Evolutionary conservation across 64 coral and sea anemone genomes (phyloP).

Genomic region (Hydrozoanthus tunicans): DNA sequence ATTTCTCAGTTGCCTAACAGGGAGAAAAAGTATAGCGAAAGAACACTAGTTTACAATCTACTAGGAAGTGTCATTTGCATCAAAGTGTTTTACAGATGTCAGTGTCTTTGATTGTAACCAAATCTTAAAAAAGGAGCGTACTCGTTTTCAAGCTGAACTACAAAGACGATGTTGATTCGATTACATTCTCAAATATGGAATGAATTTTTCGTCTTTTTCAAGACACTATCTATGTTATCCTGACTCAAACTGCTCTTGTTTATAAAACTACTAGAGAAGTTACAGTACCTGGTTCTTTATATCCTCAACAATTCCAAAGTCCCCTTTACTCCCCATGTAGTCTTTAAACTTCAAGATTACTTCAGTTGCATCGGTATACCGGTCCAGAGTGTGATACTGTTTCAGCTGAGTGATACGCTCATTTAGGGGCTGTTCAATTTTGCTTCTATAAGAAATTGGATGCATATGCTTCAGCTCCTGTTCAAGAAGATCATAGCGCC

Average conservation of each 20-base stretch:
- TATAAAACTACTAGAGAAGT: neutral
- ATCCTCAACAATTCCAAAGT: slow-evolving; percentile 55
- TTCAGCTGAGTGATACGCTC: slow-evolving; percentile 45
- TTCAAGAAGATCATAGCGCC: neutral
- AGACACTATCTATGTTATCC: neutral
- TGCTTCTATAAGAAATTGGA: neutral
- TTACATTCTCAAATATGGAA: too few species aligned
- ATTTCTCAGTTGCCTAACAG: slow-evolving; percentile 14
- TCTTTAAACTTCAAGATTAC: slow-evolving; percentile 49
- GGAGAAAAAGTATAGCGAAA: neutral
- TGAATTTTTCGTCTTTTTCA: neutral
- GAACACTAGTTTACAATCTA: too few species aligned
- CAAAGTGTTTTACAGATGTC: too few species aligned
- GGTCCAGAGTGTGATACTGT: slow-evolving; percentile 40
- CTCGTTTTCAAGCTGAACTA: too few species aligned
- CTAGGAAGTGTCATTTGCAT: too few species aligned
- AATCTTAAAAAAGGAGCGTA: too few species aligned
- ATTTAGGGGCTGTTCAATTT: neutral
- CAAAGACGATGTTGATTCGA: too few species aligned
- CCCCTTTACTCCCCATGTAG: slow-evolving; percentile 45
- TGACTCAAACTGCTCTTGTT: neutral
- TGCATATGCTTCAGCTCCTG: neutral
- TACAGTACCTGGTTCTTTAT: slow-evolving; percentile 61
- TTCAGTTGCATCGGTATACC: slow-evolving; percentile 36
- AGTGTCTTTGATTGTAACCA: too few species aligned